A percentile compares a stretch with the other conserved stretches of the same genome.
Evolutionary conservation across 1,140 invertebrate species (phyloP).

Genomic region (Drosophila neocordata): DNA sequence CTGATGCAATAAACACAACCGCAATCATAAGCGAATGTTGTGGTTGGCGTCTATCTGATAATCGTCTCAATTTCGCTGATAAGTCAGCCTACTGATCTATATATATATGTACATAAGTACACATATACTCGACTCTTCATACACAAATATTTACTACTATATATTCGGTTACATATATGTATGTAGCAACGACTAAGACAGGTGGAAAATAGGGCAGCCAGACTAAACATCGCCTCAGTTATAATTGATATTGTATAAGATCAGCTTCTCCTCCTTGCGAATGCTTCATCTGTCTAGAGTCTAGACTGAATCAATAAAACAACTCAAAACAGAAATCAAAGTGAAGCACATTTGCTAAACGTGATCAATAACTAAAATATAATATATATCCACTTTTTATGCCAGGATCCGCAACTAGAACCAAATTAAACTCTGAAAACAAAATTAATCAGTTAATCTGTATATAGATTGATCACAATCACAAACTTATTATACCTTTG

Average conservation of each 20-base stretch:
- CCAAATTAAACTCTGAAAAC: no score
- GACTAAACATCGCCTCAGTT: conserved; percentile 43
- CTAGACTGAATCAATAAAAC: conserved; percentile 7
- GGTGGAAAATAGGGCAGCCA: conserved; percentile 28
- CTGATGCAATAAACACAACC: conserved; percentile 63
- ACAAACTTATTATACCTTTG: no score
- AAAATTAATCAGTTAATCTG: no score
- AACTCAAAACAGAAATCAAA: background rate
- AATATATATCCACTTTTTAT: no score
- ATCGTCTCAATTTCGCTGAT: conserved; percentile 4
- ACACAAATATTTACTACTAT: background rate
- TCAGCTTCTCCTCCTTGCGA: background rate
- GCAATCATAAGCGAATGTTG: conserved; percentile 52
- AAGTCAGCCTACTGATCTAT: conserved; percentile 8
- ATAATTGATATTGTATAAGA: conserved; percentile 54
- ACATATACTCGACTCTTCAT: conserved; percentile 1
- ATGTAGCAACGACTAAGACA: background rate
- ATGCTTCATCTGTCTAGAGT: conserved; percentile 2
- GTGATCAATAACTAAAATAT: background rate
- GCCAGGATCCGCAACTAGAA: no score
- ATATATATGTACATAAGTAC: conserved; percentile 13
- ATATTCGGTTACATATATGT: no score
- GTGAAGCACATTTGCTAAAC: background rate
- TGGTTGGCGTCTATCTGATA: conserved; percentile 56
- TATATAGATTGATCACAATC: no score